Base-by-base conservation (phyloP, 2,888 invertebrate species). In the Dicyrtoma fusca region DNA sequence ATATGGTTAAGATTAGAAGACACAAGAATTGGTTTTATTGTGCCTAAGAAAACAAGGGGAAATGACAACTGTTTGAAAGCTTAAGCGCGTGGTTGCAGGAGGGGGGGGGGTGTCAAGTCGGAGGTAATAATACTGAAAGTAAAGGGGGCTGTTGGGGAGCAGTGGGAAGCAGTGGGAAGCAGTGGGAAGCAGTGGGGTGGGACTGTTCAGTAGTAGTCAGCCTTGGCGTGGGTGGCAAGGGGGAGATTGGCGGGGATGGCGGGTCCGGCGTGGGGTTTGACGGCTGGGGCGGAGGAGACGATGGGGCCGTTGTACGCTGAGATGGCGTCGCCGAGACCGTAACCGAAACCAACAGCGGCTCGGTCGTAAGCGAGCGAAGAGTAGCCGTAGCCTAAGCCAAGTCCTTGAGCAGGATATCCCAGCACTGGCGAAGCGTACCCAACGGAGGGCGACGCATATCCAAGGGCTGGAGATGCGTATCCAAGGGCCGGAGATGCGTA, bases 251-350 rank as follows among this genome's bases (percentile, higher is more conserved):
- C 63, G 45, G 44, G 17, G 23, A 69, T 61, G 25, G 69, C 69
- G 10, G 69, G 69, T 6, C 69, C 69, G 25, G 61, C 69, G 25
- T 69, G 26, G 44, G 69, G n/a, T 14, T 49, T 59, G 23, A 69
- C 69, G 1, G 55, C 65, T 14, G 34, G 57, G 5, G 26, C 47
- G 34, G 55, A 17, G 47, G 47, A 57, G 13, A 47, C 59, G 21
- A 71, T 47, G 21, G 71, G 71, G 17, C 71, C 71, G 19, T 65
- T 64, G 65, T 65, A 71, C 11, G 71, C 64, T 10, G 71, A 59
- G 49, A 65, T 57, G 14, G 6, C n/a, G 42, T 71, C 57, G 13
- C 71, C 71, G 3, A 71, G 21, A 17, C 71, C 71, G 23, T 71
- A 71, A 11, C 71, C 71, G 13, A 21, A 63, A 14, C 62, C 62